phyloP scores from a whole-genome alignment of 2,113 vertebrate species.

The Chrysochloris asiatica region DNA sequence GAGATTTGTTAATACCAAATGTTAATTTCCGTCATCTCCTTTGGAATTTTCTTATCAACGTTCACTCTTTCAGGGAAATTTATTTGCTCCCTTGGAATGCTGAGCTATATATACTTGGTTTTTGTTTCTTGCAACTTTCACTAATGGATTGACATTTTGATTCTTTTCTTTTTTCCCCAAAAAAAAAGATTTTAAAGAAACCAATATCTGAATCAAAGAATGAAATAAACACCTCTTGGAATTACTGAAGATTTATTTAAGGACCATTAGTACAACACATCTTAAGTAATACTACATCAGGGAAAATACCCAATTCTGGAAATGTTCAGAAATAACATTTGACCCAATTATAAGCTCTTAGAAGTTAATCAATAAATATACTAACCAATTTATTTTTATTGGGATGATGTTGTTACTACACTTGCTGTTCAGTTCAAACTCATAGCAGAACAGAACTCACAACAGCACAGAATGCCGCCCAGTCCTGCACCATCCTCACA shows the following conservation, averaged over 20 bases:
- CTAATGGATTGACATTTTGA: constrained; percentile 20
- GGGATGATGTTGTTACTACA: too few relatives aligned
- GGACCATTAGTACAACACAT: background rate
- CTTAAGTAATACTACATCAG: background rate
- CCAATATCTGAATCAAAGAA: background rate
- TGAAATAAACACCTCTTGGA: background rate
- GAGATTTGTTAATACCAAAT: background rate
- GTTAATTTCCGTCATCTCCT: background rate
- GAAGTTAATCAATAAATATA: background rate
- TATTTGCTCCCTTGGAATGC: background rate
- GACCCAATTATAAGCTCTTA: background rate
- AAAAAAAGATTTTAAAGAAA: constrained; percentile 20
- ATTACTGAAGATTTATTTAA: constrained; percentile 33
- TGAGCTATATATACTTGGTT: background rate
- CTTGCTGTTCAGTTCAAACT: too few relatives aligned
- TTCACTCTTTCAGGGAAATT: background rate
- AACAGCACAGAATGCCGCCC: too few relatives aligned
- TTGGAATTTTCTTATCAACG: background rate
- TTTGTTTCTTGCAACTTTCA: constrained; percentile 10
- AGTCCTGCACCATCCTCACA: too few relatives aligned
- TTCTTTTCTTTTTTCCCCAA: background rate
- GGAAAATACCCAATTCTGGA: background rate
- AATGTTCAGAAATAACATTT: constrained; percentile 16
- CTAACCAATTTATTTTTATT: background rate
- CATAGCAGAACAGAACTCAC: too few relatives aligned